Percentiles rank a stretch among this genome's conserved stretches.
Evolutionary conservation across 2,797 vertebrate species (phyloP).

Genomic region (Danio jaintianensis): DNA sequence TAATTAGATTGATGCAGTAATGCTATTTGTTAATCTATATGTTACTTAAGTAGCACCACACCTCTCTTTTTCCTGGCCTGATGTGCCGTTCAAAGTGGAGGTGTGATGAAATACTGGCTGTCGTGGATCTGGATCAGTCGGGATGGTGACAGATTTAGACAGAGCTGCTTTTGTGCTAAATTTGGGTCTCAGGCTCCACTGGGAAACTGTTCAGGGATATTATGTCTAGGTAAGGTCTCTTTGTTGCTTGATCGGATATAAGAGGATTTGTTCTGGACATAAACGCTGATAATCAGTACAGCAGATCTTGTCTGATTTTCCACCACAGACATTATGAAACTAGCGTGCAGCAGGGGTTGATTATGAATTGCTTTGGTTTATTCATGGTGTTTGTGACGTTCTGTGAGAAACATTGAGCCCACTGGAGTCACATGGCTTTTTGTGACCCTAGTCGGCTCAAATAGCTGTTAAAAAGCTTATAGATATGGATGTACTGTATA

Average conservation of each 20-base stretch:
- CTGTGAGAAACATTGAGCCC: neutral
- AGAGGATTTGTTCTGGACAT: conserved; percentile 42
- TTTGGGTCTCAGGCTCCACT: conserved; percentile 42
- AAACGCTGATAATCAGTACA: conserved; percentile 31
- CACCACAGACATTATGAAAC: neutral
- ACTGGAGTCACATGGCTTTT: neutral
- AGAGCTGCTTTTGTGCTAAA: conserved; percentile 49
- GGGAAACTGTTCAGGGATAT: conserved; percentile 39
- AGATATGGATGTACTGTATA: neutral
- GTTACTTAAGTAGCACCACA: conserved; percentile 5
- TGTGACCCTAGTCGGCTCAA: neutral
- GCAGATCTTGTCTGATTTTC: conserved; percentile 21
- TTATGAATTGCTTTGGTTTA: conserved; percentile 8
- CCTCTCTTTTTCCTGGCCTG: conserved; percentile 19
- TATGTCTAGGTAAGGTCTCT: conserved; percentile 30
- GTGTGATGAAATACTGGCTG: conserved; percentile 27
- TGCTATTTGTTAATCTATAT: neutral
- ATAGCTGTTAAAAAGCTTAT: conserved; percentile 7
- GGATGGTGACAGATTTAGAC: conserved; percentile 43
- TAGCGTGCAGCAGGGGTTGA: neutral
- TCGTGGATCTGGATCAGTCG: conserved; percentile 38
- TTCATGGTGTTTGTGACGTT: neutral
- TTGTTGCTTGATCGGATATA: conserved; percentile 10
- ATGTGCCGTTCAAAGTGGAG: conserved; percentile 21
- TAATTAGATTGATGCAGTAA: conserved; percentile 5